Evolutionary conservation across 2,888 invertebrate species (phyloP), one percentile per base, ranked within the genome.

Genomic region (Oxycera nigricornis): DNA sequence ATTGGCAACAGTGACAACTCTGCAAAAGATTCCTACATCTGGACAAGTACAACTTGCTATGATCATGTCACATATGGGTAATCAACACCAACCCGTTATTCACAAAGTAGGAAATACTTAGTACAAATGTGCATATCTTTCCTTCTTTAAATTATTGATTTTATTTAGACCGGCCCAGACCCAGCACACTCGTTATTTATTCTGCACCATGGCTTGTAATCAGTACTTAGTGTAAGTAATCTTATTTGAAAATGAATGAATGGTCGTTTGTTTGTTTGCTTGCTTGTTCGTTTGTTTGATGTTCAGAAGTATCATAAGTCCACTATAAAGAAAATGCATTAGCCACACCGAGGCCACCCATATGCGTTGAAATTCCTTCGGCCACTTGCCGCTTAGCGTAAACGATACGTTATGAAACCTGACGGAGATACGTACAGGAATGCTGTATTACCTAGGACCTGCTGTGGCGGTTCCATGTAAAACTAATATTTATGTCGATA

Each of bases 81-180:
- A 61, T 72, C 59, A 72, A 72, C 72, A 55, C 72, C 55, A 26
- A 35, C 59, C 61, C 57, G 72, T 72, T 72, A 59, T 72, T 39
- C 41, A 39, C 61, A 72, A 72, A 72, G 39, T 41, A 41, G 59
- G 61, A 72, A 57, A 72, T 57, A 55, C 72, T 57, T 72, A 57
- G 57, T 26, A 22, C 61, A 72, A 72, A 72, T 72, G 50, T 22
- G 55, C 65, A 65, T 65, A 70, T n/a, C 52, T 70, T 70, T 52
- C 52, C 52, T 31, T n/a, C n/a, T n/a, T n/a, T 52, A 70, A 52
- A 7, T 52, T 50, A 50, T 70, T 31, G 70, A 31, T 31, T 50
- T 52, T 31, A 52, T 31, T 70, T 30, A 30, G 70, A 11, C 14
- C 31, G 52, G 70, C 20, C 55, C 31, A 52, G 70, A 50, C 50